Conservation (phyloP, 2,113 vertebrate species). For the Crocuta crocuta region DNA sequence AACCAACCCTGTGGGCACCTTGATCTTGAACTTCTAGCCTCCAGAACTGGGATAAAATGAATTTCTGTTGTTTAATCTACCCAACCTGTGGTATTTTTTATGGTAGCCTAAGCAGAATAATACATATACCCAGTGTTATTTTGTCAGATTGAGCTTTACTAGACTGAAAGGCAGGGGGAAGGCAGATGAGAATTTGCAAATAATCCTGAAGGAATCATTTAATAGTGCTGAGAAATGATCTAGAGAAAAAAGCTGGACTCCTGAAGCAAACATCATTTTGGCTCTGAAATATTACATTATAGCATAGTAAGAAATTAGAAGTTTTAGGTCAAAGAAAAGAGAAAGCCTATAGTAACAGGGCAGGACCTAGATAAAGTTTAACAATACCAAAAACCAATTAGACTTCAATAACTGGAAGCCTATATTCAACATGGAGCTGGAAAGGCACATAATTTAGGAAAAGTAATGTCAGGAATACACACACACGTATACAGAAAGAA, state of each 20-base stretch:
- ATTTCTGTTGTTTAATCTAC: conserved; percentile 9
- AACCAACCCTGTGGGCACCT: background rate
- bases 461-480: background rate
- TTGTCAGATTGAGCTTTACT: background rate
- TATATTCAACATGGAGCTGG: background rate
- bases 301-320: background rate
- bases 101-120: background rate
- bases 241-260: background rate
- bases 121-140: background rate
- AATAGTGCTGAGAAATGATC: background rate
- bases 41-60: background rate
- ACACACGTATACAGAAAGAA: background rate
- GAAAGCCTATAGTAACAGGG: background rate
- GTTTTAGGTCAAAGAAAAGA: background rate
- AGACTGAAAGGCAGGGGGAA: background rate
- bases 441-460: background rate
- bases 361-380: background rate
- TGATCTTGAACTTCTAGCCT: background rate
- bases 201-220: background rate
- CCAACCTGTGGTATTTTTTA: background rate
- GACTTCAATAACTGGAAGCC: background rate
- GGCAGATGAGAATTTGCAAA: background rate
- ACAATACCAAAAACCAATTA: background rate
- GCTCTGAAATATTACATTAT: background rate
- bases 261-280: background rate